Percentiles rank a stretch among this genome's conserved stretches.
phyloP scores from a whole-genome alignment of 64 coral and sea anemone species.

The Stichodactyla mertensii region DNA sequence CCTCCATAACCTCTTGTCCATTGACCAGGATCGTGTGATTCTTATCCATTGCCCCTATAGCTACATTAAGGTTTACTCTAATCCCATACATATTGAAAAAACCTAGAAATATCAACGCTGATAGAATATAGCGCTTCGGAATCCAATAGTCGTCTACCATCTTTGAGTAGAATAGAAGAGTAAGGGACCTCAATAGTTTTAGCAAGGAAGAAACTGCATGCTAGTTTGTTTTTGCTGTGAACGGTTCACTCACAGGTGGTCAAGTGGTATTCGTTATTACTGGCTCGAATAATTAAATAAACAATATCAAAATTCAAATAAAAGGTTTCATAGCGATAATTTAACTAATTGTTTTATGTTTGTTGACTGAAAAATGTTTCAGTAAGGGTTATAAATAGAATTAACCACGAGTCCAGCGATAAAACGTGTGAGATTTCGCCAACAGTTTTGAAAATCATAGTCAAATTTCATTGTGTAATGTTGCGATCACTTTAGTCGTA shows the following conservation, averaged over 20 bases:
- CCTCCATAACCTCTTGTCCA: slow-evolving; percentile 11
- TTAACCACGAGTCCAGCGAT: no score
- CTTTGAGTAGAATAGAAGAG: neutral
- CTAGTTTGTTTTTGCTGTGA: neutral
- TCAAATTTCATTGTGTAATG: no score
- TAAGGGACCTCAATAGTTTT: neutral
- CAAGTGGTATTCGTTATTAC: neutral
- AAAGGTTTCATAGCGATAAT: neutral
- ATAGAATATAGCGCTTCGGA: slow-evolving; percentile 78
- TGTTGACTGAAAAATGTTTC: neutral
- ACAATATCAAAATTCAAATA: neutral
- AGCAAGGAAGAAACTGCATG: no score
- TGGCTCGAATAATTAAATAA: neutral
- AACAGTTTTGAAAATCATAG: no score
- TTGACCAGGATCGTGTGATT: slow-evolving; percentile 59
- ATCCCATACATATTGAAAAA: slow-evolving; percentile 82
- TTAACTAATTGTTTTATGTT: neutral
- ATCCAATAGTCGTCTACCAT: neutral
- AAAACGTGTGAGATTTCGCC: no score
- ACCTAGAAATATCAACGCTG: slow-evolving; percentile 62
- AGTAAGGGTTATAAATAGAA: neutral
- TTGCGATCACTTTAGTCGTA: no score
- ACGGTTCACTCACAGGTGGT: neutral
- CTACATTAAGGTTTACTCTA: slow-evolving; percentile 77
- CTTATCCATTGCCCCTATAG: slow-evolving; percentile 75